Percentiles rank a stretch among this genome's conserved stretches.
Evolutionary conservation across 2,113 vertebrate species (phyloP).

Genomic region (Apus apus): DNA sequence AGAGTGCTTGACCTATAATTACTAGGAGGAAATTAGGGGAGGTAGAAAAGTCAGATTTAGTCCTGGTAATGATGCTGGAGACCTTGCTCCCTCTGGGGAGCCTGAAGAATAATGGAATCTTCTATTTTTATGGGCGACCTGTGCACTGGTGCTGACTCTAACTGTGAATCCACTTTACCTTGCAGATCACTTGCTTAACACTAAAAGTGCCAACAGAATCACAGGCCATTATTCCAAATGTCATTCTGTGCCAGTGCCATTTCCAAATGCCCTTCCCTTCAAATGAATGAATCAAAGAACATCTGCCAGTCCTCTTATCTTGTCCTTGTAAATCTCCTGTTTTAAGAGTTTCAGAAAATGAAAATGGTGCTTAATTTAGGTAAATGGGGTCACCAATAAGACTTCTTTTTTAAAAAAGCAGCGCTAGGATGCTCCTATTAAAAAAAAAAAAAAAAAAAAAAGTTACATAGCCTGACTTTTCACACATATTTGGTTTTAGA

Average conservation of each 20-base stretch:
- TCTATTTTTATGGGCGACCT: slow-evolving; percentile 98
- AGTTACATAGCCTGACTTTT: background rate
- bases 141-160: slow-evolving; percentile 88
- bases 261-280: slow-evolving; percentile 78
- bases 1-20: slow-evolving; percentile 99
- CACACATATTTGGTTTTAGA: background rate
- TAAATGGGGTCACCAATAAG: slow-evolving; percentile 41
- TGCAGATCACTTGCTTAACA: slow-evolving; percentile 89
- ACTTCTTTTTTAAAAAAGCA: slow-evolving; percentile 24
- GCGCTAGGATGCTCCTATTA: background rate
- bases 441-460: background rate
- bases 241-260: slow-evolving; percentile 81
- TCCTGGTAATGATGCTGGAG: slow-evolving; percentile 99
- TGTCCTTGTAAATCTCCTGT: slow-evolving; percentile 64
- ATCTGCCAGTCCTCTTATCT: slow-evolving; percentile 76
- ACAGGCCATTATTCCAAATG: slow-evolving; percentile 90
- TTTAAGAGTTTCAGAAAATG: slow-evolving; percentile 57
- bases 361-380: slow-evolving; percentile 55
- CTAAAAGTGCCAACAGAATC: slow-evolving; percentile 85
- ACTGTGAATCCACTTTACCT: slow-evolving; percentile 87
- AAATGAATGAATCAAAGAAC: slow-evolving; percentile 76
- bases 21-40: slow-evolving; percentile 90
- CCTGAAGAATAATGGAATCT: slow-evolving; percentile 98
- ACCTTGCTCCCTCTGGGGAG: slow-evolving; percentile 94
- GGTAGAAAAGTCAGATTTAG: slow-evolving; percentile 93